phyloP scores from a whole-genome alignment of 1,140 invertebrate genomes.

The Psix sp. region DNA sequence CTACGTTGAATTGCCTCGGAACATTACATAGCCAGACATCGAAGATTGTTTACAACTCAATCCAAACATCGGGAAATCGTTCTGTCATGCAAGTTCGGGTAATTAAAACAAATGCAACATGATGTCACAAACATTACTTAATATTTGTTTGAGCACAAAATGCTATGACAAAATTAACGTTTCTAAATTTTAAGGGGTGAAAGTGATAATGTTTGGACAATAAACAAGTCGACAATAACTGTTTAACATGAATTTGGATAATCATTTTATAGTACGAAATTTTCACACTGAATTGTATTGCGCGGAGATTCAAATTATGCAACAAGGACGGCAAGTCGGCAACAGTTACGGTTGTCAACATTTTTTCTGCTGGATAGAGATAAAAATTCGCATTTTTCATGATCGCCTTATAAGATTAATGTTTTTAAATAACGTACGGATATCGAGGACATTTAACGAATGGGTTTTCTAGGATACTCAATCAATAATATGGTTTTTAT shows the following conservation, averaged over 20 bases:
- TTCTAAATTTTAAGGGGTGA: conserved; percentile 35
- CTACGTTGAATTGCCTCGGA: too few relatives aligned
- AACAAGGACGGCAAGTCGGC: too few relatives aligned
- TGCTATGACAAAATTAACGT: conserved; percentile 17
- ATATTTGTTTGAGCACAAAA: conserved; percentile 24
- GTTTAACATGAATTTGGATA: conserved; percentile 30
- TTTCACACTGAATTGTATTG: conserved; percentile 38
- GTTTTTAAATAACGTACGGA: conserved; percentile 52
- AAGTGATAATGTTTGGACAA: conserved; percentile 53
- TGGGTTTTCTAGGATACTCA: conserved; percentile 31
- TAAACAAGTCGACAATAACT: conserved; percentile 55
- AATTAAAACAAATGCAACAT: conserved; percentile 35
- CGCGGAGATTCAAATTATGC: too few relatives aligned
- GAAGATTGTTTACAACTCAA: conserved; percentile 2
- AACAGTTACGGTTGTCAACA: too few relatives aligned
- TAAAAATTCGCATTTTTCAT: too few relatives aligned
- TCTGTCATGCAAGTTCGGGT: conserved; percentile 38
- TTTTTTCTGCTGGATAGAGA: too few relatives aligned
- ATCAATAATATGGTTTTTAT: conserved; percentile 33
- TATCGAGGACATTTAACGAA: conserved; percentile 23
- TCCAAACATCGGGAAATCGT: conserved; percentile 17
- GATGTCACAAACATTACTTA: conserved; percentile 43
- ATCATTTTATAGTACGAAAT: conserved; percentile 41
- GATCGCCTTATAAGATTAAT: too few relatives aligned
- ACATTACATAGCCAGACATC: conserved; percentile 27